Evolutionary conservation across 2,888 invertebrate species (phyloP), one percentile per base, ranked within the genome.

Genomic region (Drosophila borborema): DNA sequence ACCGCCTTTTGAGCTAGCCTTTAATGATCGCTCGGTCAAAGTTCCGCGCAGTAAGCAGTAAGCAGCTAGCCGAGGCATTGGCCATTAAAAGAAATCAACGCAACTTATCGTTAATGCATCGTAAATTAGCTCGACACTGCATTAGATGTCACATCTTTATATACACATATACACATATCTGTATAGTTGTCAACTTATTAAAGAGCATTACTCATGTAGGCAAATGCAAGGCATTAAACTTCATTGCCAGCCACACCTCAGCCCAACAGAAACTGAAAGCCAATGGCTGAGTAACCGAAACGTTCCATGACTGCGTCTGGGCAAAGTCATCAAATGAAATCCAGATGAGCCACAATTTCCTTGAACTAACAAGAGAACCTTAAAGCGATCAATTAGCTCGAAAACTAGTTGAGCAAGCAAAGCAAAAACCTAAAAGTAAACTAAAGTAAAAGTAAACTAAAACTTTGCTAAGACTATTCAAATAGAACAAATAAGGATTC

Each of bases 51-150:
- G 41, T 16, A 40, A 36, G 54, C 56, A 58, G 41, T 16, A 40
- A 36, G 45, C 45, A 18, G n/a, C 12, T 7, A 55, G n/a, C 23
- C 40, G 23, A 48, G 40, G 48, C 28, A 34, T 36, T 14, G 31
- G 20, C 28, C 61, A 80, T 67, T 77, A 80, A 77, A 80, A 46
- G 43, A 71, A 65, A 62, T 59, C 62, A 70, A 80, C 58, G 53
- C 75, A 65, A 80, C 63, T 76, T 66, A 80, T 77, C 77, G 77
- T 77, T 66, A 77, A 62, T 80, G 72, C 77, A 77, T 77, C 77
- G 77, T 77, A 45, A 80, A 77, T 67, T 61, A 45, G 28, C 40
- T 46, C 18, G 61, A 54, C 77, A 71, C 28, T 66, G 61, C 77
- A 77, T 77, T 80, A 80, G 77, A 77, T 58, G 71, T 45, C 53